A percentile compares a stretch with the other conserved stretches of the same genome.
Evolutionary conservation across 2,888 invertebrate species (phyloP).

Genomic region (Oasisia sp.): DNA sequence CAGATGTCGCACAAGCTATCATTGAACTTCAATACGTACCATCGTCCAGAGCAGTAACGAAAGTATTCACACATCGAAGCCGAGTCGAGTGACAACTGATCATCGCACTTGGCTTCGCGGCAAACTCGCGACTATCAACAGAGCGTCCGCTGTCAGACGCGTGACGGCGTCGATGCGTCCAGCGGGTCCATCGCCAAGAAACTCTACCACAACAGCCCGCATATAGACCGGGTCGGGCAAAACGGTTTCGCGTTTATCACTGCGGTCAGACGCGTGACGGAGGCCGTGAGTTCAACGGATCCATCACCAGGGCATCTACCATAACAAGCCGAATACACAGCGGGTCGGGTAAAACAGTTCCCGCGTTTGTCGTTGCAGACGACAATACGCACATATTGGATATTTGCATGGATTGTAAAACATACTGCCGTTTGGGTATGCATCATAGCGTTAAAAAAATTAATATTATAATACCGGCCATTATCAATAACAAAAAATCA

Average conservation of each 20-base stretch:
- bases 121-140: not conserved
- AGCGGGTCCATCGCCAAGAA: not conserved
- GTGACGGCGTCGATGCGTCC: not conserved
- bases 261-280: not conserved
- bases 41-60: not conserved
- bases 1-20: not conserved
- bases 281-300: not conserved
- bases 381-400: not conserved
- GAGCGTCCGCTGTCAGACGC: not conserved
- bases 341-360: not conserved
- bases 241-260: not conserved
- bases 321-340: not conserved
- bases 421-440: too few species aligned
- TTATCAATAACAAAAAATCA: too few species aligned
- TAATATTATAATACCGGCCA: too few species aligned
- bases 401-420: not conserved
- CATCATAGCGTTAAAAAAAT: too few species aligned
- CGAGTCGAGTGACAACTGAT: not conserved
- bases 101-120: not conserved
- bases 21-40: not conserved
- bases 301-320: not conserved
- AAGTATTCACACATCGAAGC: conserved; percentile 6
- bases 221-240: not conserved
- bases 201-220: not conserved
- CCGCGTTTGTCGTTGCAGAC: not conserved